These are phyloP conservation scores for Rhimphoctona megacephalus DNA, from an alignment of 2,888 invertebrate genomes.

Conservation along the genomic window DNA sequence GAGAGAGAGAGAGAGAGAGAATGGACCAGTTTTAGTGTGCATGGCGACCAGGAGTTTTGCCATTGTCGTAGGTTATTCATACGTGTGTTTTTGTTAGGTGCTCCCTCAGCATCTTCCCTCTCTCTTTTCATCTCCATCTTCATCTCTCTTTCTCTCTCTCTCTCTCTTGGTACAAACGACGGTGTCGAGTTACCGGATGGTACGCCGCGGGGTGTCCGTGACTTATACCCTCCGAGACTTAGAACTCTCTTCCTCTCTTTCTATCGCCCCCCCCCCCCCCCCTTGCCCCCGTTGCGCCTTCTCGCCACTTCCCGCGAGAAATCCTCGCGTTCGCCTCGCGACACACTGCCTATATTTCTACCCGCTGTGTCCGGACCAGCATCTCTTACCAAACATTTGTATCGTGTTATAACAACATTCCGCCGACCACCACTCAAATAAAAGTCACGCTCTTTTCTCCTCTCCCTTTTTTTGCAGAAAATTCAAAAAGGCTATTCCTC, in stretches of 20 bases:
- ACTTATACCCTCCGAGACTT: constrained; percentile 79
- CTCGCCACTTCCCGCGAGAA: constrained; percentile 57
- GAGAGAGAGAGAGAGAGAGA: constrained; percentile 60
- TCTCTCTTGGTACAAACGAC: constrained; percentile 81
- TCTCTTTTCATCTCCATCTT: constrained; percentile 37
- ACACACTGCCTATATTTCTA: constrained; percentile 29
- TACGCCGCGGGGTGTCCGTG: constrained; percentile 84
- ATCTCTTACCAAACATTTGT: constrained; percentile 83
- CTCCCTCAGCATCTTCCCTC: constrained; percentile 65
- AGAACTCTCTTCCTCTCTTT: constrained; percentile 75
- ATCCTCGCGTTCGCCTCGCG: constrained; percentile 47
- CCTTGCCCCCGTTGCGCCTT: constrained; percentile 59
- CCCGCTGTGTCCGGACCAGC: constrained; percentile 77
- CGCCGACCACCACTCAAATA: not conserved
- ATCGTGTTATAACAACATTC: constrained; percentile 65
- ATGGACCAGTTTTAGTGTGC: constrained; percentile 76
- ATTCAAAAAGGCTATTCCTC: not conserved
- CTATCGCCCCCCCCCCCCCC: constrained; percentile 70
- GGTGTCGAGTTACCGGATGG: constrained; percentile 85
- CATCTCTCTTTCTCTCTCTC: constrained; percentile 15
- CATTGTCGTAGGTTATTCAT: constrained; percentile 84
- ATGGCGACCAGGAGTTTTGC: constrained; percentile 75
- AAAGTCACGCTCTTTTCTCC: not conserved
- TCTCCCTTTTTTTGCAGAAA: not conserved
- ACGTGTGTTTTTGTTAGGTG: constrained; percentile 82